These are phyloP conservation scores for Menidia menidia DNA, from an alignment of 2,797 vertebrate genomes.

Conservation along the genomic window DNA sequence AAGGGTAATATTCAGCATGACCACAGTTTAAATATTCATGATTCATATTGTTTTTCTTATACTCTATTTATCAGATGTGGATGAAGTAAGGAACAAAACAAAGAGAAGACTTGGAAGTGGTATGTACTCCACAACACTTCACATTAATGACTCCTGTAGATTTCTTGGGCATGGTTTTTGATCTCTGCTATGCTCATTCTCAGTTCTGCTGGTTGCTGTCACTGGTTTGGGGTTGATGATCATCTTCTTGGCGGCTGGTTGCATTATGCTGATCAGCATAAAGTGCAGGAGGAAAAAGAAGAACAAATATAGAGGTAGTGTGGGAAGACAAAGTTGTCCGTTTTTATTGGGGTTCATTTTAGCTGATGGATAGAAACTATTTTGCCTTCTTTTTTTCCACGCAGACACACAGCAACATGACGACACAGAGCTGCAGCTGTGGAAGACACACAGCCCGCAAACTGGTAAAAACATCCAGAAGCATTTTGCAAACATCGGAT, in stretches of 20 bases:
- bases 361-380: not conserved
- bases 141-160: accelerated
- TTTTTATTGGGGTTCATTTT: not conserved
- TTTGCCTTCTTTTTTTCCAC: conserved; percentile 4
- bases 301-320: conserved; percentile 10
- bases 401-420: conserved; percentile 12
- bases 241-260: conserved; percentile 13
- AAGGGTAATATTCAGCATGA: not conserved
- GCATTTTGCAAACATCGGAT: not conserved
- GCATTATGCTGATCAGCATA: conserved; percentile 40
- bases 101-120: conserved; percentile 37
- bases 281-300: conserved; percentile 48
- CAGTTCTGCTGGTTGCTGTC: conserved; percentile 41
- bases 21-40: accelerated
- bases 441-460: conserved; percentile 12
- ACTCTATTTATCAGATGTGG: conserved; percentile 26
- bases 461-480: conserved; percentile 17
- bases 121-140: not conserved
- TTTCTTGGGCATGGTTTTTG: not conserved
- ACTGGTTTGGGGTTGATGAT: conserved; percentile 23
- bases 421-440: conserved; percentile 53
- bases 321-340: not conserved
- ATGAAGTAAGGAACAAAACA: conserved; percentile 27
- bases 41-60: not conserved
- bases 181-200: not conserved